A percentile compares a stretch with the other conserved stretches of the same genome.
phyloP scores from a whole-genome alignment of 2,888 invertebrate genomes.

The Amphipyra berbera region DNA sequence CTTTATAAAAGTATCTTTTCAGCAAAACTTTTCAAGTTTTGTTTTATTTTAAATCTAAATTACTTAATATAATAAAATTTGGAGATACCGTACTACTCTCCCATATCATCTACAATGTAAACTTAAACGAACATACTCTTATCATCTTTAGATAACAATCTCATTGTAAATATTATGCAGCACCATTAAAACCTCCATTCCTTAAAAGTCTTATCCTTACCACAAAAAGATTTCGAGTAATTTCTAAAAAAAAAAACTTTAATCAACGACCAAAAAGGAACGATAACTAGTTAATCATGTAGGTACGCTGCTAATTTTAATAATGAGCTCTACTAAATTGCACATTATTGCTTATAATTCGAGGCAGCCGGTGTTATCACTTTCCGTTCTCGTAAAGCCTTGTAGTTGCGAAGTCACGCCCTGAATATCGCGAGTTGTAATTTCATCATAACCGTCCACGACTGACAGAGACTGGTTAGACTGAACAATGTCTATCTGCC shows the following conservation, averaged over 20 bases:
- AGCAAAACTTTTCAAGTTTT: neutral
- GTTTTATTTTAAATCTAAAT: too few relatives aligned
- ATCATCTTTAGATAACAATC: slow-evolving; percentile 7
- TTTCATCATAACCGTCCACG: slow-evolving; percentile 64
- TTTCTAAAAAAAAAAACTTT: neutral
- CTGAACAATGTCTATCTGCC: slow-evolving; percentile 21
- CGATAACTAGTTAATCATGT: slow-evolving; percentile 1
- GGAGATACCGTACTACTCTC: neutral
- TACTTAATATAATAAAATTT: neutral
- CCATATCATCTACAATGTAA: slow-evolving; percentile 14
- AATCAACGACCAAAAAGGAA: neutral
- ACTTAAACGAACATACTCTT: slow-evolving; percentile 5
- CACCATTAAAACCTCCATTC: neutral
- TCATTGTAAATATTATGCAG: slow-evolving; percentile 6
- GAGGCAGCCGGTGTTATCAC: slow-evolving; percentile 54
- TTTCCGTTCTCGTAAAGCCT: slow-evolving; percentile 73
- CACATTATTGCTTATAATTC: slow-evolving; percentile 45
- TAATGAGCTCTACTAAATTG: slow-evolving; percentile 30
- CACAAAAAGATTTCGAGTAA: too few relatives aligned
- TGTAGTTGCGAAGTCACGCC: slow-evolving; percentile 71
- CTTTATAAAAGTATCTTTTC: neutral
- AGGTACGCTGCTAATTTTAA: slow-evolving; percentile 8
- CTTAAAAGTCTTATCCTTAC: too few relatives aligned
- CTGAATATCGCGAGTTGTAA: slow-evolving; percentile 72
- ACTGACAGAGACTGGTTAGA: slow-evolving; percentile 33